Base-by-base conservation (phyloP, 2,113 vertebrate species). In the Ancistrus triradiatus region DNA sequence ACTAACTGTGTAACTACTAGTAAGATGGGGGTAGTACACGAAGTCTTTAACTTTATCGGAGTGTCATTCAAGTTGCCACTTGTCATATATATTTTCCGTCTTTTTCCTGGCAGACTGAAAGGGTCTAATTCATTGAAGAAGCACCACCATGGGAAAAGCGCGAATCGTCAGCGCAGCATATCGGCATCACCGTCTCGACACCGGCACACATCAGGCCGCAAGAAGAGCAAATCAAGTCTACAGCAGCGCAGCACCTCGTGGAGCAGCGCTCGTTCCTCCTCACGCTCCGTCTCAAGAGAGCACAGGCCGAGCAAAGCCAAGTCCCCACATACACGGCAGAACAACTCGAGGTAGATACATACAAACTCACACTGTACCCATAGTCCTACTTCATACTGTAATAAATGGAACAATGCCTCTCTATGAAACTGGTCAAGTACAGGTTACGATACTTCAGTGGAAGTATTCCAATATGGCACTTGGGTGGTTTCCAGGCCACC, bases 181-280 rank as follows among this genome's bases (percentile, higher is more conserved):
- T 95, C 93, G 0, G 85, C 84, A 11, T 92, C 92, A 0, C 90
- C 89, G 0, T 81, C 83, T 8, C 81, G 63, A 18, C 86, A 89
- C 68, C 76, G 90, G 7, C 93, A 89, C 69, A 44, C 86, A 25
- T 88, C 90, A 0, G 85, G 84, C 27, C 86, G 88, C 38, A 92
- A 89, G 82, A 92, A 90, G 77, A 93, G 90, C 74, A 90, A 88
- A 3, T 86, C 85, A 52, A 92, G 88, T 76, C 76, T 85, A 0
- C 82, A 88, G 0, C 90, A 90, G 69, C 87, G 89, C 71, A 90
- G 90, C 76, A 93, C 89, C 75, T 94, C 94, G 51, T 95, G 91
- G 91, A 96, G 92, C 84, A 95, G 92, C 56, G 90, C 86, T 0
- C 85, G 63, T 0, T 95, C 94, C 1, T 85, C 88, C 0, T 93